Conservation (phyloP, 2,888 invertebrate genomes). For the Luperina nickerlii region DNA sequence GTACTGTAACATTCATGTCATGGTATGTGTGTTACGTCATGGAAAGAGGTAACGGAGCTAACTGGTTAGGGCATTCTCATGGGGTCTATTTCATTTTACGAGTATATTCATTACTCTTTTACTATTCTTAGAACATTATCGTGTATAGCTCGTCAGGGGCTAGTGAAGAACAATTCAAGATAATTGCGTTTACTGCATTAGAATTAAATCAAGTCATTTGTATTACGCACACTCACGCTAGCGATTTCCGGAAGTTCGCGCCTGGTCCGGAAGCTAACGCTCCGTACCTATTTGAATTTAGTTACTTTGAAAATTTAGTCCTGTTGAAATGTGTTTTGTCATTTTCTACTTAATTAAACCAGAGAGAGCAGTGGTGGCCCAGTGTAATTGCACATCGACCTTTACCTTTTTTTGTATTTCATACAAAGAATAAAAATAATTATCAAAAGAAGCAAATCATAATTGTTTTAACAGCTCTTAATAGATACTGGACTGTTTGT, state of each 20-base stretch:
- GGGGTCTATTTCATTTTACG: not conserved
- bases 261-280: slow-evolving; percentile 29
- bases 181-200: slow-evolving; percentile 39
- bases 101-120: slow-evolving; percentile 3
- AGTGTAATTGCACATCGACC: too few relatives aligned
- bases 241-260: slow-evolving; percentile 30
- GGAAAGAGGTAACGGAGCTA: not conserved
- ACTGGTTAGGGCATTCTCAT: not conserved
- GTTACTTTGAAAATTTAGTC: slow-evolving; percentile 23
- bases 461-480: too few relatives aligned
- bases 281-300: slow-evolving; percentile 33
- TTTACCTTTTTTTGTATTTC: too few relatives aligned
- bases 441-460: too few relatives aligned
- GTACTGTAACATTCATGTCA: too few relatives aligned
- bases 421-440: too few relatives aligned
- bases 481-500: too few relatives aligned
- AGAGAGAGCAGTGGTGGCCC: too few relatives aligned
- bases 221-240: slow-evolving; percentile 47
- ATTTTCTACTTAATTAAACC: not conserved
- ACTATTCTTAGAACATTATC: not conserved
- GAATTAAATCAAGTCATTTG: slow-evolving; percentile 41
- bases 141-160: not conserved
- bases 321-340: not conserved
- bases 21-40: too few relatives aligned
- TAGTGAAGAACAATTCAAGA: slow-evolving; percentile 30